Conservation (phyloP, 2,888 invertebrate species). For the Bugulina stolonifera region DNA sequence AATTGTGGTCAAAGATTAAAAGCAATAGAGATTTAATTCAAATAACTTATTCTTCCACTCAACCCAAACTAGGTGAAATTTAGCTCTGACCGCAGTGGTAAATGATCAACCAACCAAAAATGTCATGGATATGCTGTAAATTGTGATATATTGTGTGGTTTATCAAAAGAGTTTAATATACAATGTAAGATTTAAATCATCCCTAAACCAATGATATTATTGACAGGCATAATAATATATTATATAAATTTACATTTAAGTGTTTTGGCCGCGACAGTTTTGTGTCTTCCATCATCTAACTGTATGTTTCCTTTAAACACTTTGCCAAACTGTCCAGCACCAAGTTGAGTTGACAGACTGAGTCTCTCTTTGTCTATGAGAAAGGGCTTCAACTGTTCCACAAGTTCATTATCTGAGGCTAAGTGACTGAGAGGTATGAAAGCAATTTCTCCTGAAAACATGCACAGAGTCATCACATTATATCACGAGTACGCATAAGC, state of each 20-base stretch:
- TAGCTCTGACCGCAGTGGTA: too few relatives aligned
- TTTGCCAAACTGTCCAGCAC: slow-evolving; percentile 18
- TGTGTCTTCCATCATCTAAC: slow-evolving; percentile 17
- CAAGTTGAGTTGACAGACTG: slow-evolving; percentile 18
- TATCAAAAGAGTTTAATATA: too few relatives aligned
- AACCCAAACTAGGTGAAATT: too few relatives aligned
- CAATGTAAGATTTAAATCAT: too few relatives aligned
- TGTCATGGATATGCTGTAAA: too few relatives aligned
- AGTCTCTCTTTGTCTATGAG: slow-evolving; percentile 7
- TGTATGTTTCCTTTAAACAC: slow-evolving; percentile 1
- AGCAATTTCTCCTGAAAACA: not conserved
- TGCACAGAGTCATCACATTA: not conserved
- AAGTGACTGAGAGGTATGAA: not conserved
- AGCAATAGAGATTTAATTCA: too few relatives aligned
- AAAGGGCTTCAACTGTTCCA: slow-evolving; percentile 15
- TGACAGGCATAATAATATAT: too few relatives aligned
- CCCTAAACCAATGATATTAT: too few relatives aligned
- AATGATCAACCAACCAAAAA: too few relatives aligned
- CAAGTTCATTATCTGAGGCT: not conserved
- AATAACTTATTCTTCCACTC: too few relatives aligned
- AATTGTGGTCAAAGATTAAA: too few relatives aligned
- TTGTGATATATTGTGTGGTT: too few relatives aligned
- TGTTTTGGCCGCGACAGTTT: slow-evolving; percentile 13
- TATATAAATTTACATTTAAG: slow-evolving; percentile 19
- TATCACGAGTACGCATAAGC: not conserved